A percentile compares a stretch with the other conserved stretches of the same genome.
These are phyloP conservation scores for Romanogobio albipinnatus DNA, from an alignment of 2,113 vertebrate species.

Conservation along the genomic window DNA sequence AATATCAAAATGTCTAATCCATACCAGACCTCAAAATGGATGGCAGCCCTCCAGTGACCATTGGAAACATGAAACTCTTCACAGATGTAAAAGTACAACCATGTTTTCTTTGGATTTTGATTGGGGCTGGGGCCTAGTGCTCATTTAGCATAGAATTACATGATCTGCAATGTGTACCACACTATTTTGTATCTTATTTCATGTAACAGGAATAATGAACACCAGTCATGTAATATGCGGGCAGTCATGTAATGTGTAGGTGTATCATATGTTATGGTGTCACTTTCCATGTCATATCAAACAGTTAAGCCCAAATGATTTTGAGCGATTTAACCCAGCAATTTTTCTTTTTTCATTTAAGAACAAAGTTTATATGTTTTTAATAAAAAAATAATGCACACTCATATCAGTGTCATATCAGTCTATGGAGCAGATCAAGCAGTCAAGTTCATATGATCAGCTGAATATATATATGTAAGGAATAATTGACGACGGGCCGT, in stretches of 20 bases:
- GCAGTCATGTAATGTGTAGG: background rate
- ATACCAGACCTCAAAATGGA: slow-evolving; percentile 16
- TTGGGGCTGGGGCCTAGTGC: background rate
- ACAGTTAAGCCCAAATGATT: background rate
- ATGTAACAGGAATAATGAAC: slow-evolving; percentile 72
- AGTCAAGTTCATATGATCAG: no score
- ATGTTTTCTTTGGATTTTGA: slow-evolving; percentile 36
- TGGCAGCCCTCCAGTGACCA: background rate
- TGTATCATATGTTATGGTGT: background rate
- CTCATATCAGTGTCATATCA: background rate
- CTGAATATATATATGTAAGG: no score
- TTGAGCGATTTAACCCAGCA: background rate
- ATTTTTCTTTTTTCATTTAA: background rate
- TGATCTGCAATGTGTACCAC: background rate
- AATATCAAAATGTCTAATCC: slow-evolving; percentile 27
- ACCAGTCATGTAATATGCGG: slow-evolving; percentile 66
- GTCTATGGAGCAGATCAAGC: background rate
- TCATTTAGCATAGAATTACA: slow-evolving; percentile 14
- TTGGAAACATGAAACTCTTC: background rate
- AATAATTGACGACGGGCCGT: no score
- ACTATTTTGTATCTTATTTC: slow-evolving; percentile 62
- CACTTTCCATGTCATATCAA: background rate
- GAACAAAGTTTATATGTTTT: background rate
- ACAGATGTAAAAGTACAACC: slow-evolving; percentile 19
- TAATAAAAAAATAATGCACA: background rate